phyloP scores from a whole-genome alignment of 2,888 invertebrate genomes.

The Drosophila nr. medialis region DNA sequence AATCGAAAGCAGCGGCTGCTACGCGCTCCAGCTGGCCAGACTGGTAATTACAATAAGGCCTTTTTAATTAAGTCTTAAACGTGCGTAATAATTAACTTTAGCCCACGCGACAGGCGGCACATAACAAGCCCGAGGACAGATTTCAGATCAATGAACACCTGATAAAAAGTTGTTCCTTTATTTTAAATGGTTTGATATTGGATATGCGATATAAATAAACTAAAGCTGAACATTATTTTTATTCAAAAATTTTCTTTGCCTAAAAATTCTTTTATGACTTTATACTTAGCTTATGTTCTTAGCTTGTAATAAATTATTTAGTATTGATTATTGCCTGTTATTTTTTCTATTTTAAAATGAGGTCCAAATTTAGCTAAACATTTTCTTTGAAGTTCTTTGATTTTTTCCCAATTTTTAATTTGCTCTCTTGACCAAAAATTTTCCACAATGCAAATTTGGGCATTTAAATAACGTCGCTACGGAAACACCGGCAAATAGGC shows the following conservation, averaged over 20 bases:
- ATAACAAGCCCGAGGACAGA: not conserved
- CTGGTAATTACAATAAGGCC: conserved; percentile 52
- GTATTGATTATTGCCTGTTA: not conserved
- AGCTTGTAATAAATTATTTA: not conserved
- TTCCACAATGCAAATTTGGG: not conserved
- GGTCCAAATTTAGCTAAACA: not conserved
- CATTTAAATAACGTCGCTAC: too few relatives aligned
- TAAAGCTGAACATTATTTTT: not conserved
- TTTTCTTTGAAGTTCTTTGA: not conserved
- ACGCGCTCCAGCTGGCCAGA: conserved; percentile 46
- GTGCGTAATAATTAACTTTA: conserved; percentile 64
- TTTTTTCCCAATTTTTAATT: not conserved
- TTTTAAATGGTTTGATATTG: not conserved
- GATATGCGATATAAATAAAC: not conserved
- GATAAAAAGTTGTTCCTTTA: conserved; percentile 6
- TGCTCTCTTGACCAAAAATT: not conserved
- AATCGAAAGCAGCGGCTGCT: conserved; percentile 26
- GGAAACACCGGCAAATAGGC: too few relatives aligned
- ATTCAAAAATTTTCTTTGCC: not conserved
- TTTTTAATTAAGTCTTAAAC: conserved; percentile 71
- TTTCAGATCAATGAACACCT: conserved; percentile 25
- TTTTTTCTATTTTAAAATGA: not conserved
- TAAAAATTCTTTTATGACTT: not conserved
- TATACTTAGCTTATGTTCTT: too few relatives aligned
- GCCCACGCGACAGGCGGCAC: conserved; percentile 21